phyloP scores from a whole-genome alignment of 2,113 vertebrate species.

The Chlamydotis undulata region DNA sequence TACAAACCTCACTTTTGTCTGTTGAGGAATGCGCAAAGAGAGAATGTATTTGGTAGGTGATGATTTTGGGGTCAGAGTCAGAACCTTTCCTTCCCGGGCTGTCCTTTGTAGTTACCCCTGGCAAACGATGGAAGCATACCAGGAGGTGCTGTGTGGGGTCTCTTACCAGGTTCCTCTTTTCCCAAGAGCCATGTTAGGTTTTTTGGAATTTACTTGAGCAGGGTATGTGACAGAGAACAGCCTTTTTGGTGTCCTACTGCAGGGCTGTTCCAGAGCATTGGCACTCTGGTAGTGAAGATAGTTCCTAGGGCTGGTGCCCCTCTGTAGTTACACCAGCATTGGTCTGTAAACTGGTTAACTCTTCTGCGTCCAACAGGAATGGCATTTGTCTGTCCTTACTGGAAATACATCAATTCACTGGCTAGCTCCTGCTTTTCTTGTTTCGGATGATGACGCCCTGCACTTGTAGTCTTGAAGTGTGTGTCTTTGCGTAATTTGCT shows the following conservation, averaged over 20 bases:
- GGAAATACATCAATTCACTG: neutral
- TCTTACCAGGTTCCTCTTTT: neutral
- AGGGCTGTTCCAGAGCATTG: neutral
- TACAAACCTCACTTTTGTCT: conserved; percentile 11
- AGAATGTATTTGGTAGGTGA: neutral
- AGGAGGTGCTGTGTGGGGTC: neutral
- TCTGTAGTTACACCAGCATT: neutral
- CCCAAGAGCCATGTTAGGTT: neutral
- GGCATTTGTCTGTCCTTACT: neutral
- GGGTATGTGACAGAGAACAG: neutral
- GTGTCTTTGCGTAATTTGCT: neutral
- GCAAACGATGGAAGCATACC: neutral
- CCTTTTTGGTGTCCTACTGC: neutral
- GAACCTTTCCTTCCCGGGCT: neutral
- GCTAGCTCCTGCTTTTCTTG: neutral
- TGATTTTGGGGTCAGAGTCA: neutral
- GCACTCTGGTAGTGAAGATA: neutral
- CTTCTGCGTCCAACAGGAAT: neutral
- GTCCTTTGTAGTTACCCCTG: neutral
- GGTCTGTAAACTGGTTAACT: neutral
- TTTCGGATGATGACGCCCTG: neutral
- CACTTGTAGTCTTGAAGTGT: neutral
- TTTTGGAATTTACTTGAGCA: neutral
- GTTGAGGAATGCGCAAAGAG: conserved; percentile 20
- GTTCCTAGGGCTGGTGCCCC: neutral